A percentile compares a stretch with the other conserved stretches of the same genome.
These are phyloP conservation scores for Rhaphigaster nebulosa DNA, from an alignment of 2,888 invertebrate species.

Conservation along the genomic window DNA sequence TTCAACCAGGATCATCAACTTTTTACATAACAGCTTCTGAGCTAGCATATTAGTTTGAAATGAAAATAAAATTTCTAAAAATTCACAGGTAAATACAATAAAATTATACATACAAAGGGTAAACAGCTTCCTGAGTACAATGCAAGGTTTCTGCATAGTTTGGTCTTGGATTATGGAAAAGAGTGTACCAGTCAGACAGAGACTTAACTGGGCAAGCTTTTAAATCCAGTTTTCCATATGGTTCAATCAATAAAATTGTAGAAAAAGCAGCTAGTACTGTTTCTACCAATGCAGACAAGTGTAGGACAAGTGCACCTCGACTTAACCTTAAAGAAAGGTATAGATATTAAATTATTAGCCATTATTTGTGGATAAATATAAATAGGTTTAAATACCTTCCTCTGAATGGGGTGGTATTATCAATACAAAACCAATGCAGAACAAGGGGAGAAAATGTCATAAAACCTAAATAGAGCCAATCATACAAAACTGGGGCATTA, in stretches of 20 bases:
- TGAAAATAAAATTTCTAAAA: too few species aligned
- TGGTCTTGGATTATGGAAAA: slow-evolving; percentile 93
- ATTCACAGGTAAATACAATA: background rate
- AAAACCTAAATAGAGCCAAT: slow-evolving; percentile 94
- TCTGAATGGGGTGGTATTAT: slow-evolving; percentile 70
- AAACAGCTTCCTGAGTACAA: slow-evolving; percentile 98
- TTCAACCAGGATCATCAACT: too few species aligned
- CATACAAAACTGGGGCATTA: slow-evolving; percentile 84
- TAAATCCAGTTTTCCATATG: slow-evolving; percentile 82
- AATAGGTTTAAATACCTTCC: slow-evolving; percentile 73
- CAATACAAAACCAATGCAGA: slow-evolving; percentile 93
- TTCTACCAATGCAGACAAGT: slow-evolving; percentile 87
- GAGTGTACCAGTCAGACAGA: slow-evolving; percentile 96
- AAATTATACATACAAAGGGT: slow-evolving; percentile 85
- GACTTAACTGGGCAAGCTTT: slow-evolving; percentile 84
- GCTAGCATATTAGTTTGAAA: too few species aligned
- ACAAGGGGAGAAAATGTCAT: slow-evolving; percentile 91
- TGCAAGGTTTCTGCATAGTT: slow-evolving; percentile 90
- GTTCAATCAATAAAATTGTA: slow-evolving; percentile 85
- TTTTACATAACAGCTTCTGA: too few species aligned
- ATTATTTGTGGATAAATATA: background rate
- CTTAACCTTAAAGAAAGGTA: slow-evolving; percentile 73
- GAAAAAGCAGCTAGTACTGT: slow-evolving; percentile 81
- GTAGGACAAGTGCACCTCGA: slow-evolving; percentile 81
- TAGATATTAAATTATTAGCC: background rate